Conservation (phyloP, 2,888 invertebrate genomes). For the Athalia circularis region DNA sequence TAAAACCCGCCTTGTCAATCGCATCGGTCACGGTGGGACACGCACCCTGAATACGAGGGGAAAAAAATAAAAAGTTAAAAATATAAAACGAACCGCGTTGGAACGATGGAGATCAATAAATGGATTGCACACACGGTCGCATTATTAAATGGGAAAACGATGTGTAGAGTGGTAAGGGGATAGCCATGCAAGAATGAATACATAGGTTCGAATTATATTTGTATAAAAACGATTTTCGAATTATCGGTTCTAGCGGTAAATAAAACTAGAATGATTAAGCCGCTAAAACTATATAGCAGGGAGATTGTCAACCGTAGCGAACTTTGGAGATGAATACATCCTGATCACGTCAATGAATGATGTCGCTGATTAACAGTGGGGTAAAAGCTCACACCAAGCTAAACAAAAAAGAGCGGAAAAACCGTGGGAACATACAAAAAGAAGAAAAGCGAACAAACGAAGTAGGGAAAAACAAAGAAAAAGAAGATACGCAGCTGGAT, state of each 20-base stretch:
- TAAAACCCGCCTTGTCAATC: background rate
- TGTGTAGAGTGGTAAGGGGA: too few species aligned
- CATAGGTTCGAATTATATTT: too few species aligned
- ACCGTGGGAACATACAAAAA: background rate
- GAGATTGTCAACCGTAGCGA: too few species aligned
- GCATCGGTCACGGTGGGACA: background rate
- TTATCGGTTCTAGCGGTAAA: too few species aligned
- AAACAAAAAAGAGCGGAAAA: background rate
- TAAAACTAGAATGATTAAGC: too few species aligned
- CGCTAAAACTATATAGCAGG: too few species aligned
- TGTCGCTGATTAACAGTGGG: background rate
- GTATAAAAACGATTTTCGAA: too few species aligned
- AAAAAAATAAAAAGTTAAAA: background rate
- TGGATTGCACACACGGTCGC: background rate
- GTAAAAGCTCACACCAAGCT: background rate
- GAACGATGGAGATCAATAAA: background rate
- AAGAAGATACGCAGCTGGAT: background rate
- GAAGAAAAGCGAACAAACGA: background rate
- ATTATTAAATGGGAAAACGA: background rate
- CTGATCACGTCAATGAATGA: slow-evolving; percentile 4
- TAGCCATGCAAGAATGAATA: too few species aligned
- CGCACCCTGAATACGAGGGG: background rate
- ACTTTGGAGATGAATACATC: background rate
- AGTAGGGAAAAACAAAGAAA: background rate
- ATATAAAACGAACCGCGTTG: background rate